Conservation (phyloP, 2,113 vertebrate species). For the Aspiorhynchus laticeps region DNA sequence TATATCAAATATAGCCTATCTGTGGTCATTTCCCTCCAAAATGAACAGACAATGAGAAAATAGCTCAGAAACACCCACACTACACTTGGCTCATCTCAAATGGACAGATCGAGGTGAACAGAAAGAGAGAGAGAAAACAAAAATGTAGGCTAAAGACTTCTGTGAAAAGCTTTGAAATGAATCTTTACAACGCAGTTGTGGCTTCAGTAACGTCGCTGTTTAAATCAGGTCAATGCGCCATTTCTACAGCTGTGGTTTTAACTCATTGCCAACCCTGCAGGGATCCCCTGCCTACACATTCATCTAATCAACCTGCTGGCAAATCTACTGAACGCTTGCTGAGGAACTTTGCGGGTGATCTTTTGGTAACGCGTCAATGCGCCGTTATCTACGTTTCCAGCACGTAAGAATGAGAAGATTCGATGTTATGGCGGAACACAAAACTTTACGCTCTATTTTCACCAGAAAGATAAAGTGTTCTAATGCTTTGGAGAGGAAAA, state of each 20-base stretch:
- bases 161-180: background rate
- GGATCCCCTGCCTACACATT: background rate
- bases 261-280: background rate
- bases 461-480: background rate
- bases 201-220: background rate
- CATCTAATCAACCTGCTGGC: background rate
- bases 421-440: background rate
- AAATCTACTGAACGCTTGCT: background rate
- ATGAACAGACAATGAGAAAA: background rate
- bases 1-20: no score
- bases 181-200: background rate
- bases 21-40: background rate
- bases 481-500: background rate
- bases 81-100: background rate
- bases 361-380: background rate
- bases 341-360: background rate
- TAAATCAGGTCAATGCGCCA: background rate
- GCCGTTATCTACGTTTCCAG: background rate
- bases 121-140: background rate
- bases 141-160: background rate
- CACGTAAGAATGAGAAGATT: background rate
- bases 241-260: background rate
- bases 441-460: background rate
- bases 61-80: background rate
- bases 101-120: background rate